Evolutionary conservation across 2,888 invertebrate species (phyloP), one percentile per base, ranked within the genome.

Genomic region (Volucella zonaria): DNA sequence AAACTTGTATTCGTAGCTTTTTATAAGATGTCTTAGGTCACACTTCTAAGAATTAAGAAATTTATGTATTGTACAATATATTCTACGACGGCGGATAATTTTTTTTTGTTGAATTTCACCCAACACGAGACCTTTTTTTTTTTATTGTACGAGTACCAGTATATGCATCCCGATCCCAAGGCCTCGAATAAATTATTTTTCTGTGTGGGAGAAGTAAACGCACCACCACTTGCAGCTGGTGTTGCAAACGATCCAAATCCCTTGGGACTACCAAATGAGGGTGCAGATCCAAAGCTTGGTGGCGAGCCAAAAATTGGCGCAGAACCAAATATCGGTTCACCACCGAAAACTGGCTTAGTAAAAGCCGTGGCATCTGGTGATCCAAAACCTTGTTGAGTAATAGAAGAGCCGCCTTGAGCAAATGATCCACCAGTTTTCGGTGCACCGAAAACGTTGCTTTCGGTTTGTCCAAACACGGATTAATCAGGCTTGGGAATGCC

Each of bases 121-220:
- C 1, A 23, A 23, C 18, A 23, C 18, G 18, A 23, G 18, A n/a
- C n/a, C n/a, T n/a, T n/a, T n/a, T n/a, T n/a, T n/a, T n/a, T n/a
- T n/a, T n/a, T n/a, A n/a, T n/a, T n/a, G n/a, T n/a, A n/a, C n/a
- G n/a, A n/a, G n/a, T n/a, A n/a, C n/a, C n/a, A n/a, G n/a, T n/a
- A n/a, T n/a, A n/a, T n/a, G n/a, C n/a, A n/a, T n/a, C n/a, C n/a
- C 2, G 91, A 89, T 2, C 92, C 92, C 40, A 92, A 85, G 0
- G 90, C 88, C 61, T 92, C 92, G 64, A 92, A 92, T 4, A 92
- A 89, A 73, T 89, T 91, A 62, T 89, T 90, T 31, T 90, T 89
- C 9, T 89, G 88, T 14, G 87, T 82, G 12, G 89, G 87, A 10
- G 89, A 83, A 12, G 87, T 87, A 23, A 89, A 89, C 1, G 88